Conservation (phyloP, 1,140 invertebrate species). For the Andrena cerasifolii region DNA sequence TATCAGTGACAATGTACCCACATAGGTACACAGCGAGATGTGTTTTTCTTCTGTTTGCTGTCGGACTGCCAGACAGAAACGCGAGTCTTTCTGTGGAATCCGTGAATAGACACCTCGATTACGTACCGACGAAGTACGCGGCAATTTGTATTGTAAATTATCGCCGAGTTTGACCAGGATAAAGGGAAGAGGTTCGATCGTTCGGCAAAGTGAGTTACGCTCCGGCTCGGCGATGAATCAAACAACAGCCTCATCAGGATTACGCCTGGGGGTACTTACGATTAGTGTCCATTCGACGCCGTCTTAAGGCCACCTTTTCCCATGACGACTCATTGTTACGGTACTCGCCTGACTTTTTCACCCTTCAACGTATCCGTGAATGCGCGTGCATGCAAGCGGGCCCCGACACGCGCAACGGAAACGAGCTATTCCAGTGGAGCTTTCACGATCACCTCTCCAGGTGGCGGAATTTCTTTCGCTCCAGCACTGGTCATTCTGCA, state of each 20-base stretch:
- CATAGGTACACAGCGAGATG: too few species aligned
- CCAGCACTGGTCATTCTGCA: background rate
- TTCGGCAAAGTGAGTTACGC: slow-evolving; percentile 22
- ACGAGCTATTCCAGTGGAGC: slow-evolving; percentile 38
- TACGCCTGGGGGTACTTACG: slow-evolving; percentile 45
- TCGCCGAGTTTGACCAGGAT: slow-evolving; percentile 34
- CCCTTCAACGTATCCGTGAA: slow-evolving; percentile 39
- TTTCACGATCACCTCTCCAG: slow-evolving; percentile 32
- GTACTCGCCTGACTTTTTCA: slow-evolving; percentile 55
- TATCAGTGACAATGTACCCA: too few species aligned
- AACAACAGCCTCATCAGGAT: slow-evolving; percentile 51
- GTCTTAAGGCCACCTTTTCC: slow-evolving; percentile 48
- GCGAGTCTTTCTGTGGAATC: too few species aligned
- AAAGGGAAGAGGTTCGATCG: slow-evolving; percentile 28
- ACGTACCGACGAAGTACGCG: background rate
- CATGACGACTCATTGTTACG: slow-evolving; percentile 57
- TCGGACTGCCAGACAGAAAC: too few species aligned
- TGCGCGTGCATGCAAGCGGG: slow-evolving; percentile 12
- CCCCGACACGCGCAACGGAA: slow-evolving; percentile 32
- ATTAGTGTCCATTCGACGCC: slow-evolving; percentile 48
- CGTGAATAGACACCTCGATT: too few species aligned
- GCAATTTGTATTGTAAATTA: slow-evolving; percentile 33
- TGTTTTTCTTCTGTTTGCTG: too few species aligned
- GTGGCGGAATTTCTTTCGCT: slow-evolving; percentile 16
- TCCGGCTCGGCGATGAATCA: slow-evolving; percentile 43